phyloP scores from a whole-genome alignment of 2,797 vertebrate species.

The Toxotes lorentzi region DNA sequence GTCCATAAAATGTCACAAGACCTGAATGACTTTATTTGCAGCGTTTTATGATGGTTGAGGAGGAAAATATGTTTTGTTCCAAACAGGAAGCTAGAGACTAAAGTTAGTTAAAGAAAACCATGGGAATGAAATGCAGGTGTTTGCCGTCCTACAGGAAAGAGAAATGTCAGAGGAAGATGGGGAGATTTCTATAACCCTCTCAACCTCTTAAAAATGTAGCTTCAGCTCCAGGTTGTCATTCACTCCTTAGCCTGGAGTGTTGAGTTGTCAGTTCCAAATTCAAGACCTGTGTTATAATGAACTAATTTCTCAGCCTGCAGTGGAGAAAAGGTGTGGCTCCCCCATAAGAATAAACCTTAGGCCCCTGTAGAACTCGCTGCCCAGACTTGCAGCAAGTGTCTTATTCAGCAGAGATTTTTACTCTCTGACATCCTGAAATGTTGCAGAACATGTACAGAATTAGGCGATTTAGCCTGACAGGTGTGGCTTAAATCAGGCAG shows the following conservation, averaged over 20 bases:
- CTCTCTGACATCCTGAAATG: background rate
- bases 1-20: conserved; percentile 40
- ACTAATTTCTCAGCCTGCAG: conserved; percentile 37
- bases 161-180: background rate
- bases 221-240: conserved; percentile 7
- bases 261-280: conserved; percentile 44
- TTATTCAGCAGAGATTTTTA: conserved; percentile 9
- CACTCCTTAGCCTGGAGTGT: conserved; percentile 42
- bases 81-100: conserved; percentile 8
- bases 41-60: background rate
- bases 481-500: conserved; percentile 49
- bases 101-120: conserved; percentile 24
- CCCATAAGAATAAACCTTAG: conserved; percentile 33
- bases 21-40: conserved; percentile 6
- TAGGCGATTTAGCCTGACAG: conserved; percentile 21
- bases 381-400: conserved; percentile 68
- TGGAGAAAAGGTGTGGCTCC: conserved; percentile 50
- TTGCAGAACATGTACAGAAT: conserved; percentile 14
- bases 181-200: conserved; percentile 2
- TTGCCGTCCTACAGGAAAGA: conserved; percentile 11
- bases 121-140: background rate
- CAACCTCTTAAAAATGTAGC: conserved; percentile 31
- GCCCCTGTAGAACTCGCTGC: conserved; percentile 23
- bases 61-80: conserved; percentile 13
- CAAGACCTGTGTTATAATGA: conserved; percentile 43